Evolutionary conservation across 2,797 vertebrate genomes (phyloP).

Genomic region (Apogon hyalosoma): DNA sequence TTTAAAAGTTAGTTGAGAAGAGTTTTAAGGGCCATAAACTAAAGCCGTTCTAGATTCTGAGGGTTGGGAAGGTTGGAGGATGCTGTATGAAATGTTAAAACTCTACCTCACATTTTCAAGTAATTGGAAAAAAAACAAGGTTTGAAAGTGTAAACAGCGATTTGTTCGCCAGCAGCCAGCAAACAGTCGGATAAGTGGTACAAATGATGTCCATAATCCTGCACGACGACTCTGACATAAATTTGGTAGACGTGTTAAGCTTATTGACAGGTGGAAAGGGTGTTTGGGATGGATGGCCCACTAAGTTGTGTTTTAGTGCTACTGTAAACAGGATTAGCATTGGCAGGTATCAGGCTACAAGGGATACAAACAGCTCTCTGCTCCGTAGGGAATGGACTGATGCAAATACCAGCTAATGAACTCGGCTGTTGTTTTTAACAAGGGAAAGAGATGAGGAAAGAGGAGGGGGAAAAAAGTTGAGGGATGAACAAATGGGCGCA

Average conservation of each 20-base stretch:
- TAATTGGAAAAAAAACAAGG: background rate
- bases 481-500: constrained; percentile 34
- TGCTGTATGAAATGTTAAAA: background rate
- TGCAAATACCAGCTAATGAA: constrained; percentile 83
- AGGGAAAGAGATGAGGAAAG: constrained; percentile 49
- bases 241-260: constrained; percentile 58
- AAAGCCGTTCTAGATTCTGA: background rate
- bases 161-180: constrained; percentile 46
- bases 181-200: constrained; percentile 36
- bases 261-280: constrained; percentile 72
- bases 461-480: constrained; percentile 22
- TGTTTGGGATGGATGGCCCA: constrained; percentile 72
- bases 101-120: background rate
- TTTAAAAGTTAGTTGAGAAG: background rate
- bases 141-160: constrained; percentile 1
- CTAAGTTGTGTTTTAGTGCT: constrained; percentile 74
- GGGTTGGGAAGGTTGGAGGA: background rate
- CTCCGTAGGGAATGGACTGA: constrained; percentile 56
- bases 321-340: constrained; percentile 84
- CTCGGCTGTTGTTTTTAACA: constrained; percentile 62
- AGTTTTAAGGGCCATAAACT: background rate
- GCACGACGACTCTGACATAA: constrained; percentile 52
- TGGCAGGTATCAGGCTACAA: constrained; percentile 72
- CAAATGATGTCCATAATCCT: constrained; percentile 56
- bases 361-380: constrained; percentile 69